Percentiles rank a stretch among this genome's conserved stretches.
phyloP scores from a whole-genome alignment of 2,113 vertebrate species.

The Ranitomeya imitator region DNA sequence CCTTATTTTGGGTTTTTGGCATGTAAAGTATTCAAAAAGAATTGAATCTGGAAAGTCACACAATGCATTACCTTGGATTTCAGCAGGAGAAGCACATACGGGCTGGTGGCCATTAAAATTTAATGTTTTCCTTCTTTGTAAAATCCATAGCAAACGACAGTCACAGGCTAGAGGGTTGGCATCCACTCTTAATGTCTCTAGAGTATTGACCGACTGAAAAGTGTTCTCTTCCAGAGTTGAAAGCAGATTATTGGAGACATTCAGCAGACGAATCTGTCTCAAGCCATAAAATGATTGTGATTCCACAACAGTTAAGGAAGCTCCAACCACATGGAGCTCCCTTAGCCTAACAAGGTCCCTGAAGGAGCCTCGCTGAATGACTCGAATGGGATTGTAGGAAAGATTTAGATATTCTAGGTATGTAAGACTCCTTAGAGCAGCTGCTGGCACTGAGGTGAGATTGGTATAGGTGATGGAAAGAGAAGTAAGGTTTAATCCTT shows the following conservation, averaged over 20 bases:
- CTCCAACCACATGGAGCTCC: slow-evolving; percentile 91
- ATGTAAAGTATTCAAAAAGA: slow-evolving; percentile 95
- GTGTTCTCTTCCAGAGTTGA: slow-evolving; percentile 88
- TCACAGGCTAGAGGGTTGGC: slow-evolving; percentile 93
- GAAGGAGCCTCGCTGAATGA: slow-evolving; percentile 88
- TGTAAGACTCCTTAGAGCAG: slow-evolving; percentile 85
- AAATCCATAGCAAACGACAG: slow-evolving; percentile 95
- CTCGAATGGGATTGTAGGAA: slow-evolving; percentile 92
- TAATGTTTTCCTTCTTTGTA: slow-evolving; percentile 91
- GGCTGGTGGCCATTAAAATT: slow-evolving; percentile 89
- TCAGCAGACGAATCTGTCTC: slow-evolving; percentile 89
- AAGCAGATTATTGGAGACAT: slow-evolving; percentile 88
- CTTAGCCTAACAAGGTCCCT: slow-evolving; percentile 88
- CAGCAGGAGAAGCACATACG: slow-evolving; percentile 81
- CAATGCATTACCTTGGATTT: slow-evolving; percentile 88
- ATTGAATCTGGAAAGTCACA: slow-evolving; percentile 84
- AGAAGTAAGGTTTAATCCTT: slow-evolving; percentile 91
- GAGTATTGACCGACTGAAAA: slow-evolving; percentile 91
- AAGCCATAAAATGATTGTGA: slow-evolving; percentile 87
- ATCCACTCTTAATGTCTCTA: slow-evolving; percentile 90
- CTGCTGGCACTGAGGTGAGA: slow-evolving; percentile 87
- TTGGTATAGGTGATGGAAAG: slow-evolving; percentile 95
- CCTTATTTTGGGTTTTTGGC: slow-evolving; percentile 91
- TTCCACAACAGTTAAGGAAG: slow-evolving; percentile 82
- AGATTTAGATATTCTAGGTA: slow-evolving; percentile 91